Evolutionary conservation across 1,140 invertebrate species (phyloP), one percentile per base, ranked within the genome.

Genomic region (Zaprionus camerounensis): DNA sequence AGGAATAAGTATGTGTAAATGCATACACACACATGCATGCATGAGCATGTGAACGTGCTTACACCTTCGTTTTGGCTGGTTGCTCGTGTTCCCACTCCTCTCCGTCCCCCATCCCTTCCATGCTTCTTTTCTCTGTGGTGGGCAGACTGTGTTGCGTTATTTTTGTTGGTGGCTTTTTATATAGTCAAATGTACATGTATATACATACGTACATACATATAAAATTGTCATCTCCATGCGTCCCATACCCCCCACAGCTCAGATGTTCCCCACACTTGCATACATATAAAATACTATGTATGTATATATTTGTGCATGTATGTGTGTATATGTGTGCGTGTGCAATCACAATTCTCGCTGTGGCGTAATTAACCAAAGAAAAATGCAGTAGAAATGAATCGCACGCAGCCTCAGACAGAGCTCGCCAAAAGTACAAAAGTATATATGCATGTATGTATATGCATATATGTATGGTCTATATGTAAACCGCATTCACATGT

Each of bases 351-450:
- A 71, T 71, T 74, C 62, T 71, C 55, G 65, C 62, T 71, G 82
- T 80, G 81, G 82, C 76, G 80, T 71, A 88, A 83, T 80, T 87
- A 87, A 77, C 80, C 80, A 70, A 76, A 87, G 75, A 69, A 76
- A 72, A 77, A 79, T 81, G 66, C 62, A 70, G 26, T 44, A 24
- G 49, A 68, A 83, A 78, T 72, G 71, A 78, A 75, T 70, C 55
- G 76, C 80, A 74, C 80, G 71, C 69, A 87, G 80, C 61, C 38
- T 68, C 76, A 71, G 63, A 17, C 65, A 56, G 0, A 74, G 38
- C 57, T 56, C 34, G 51, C 28, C 46, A 74, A 55, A 46, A 55
- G 34, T 57, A 58, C 22, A 68, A 9, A 41, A 28, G 53, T 61
- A 44, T n/a, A 22, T 36, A 28, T 5, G 26, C 36, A 58, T 5